Base-by-base conservation (phyloP, 2,888 invertebrate genomes). In the Cataglyphis albicans region DNA sequence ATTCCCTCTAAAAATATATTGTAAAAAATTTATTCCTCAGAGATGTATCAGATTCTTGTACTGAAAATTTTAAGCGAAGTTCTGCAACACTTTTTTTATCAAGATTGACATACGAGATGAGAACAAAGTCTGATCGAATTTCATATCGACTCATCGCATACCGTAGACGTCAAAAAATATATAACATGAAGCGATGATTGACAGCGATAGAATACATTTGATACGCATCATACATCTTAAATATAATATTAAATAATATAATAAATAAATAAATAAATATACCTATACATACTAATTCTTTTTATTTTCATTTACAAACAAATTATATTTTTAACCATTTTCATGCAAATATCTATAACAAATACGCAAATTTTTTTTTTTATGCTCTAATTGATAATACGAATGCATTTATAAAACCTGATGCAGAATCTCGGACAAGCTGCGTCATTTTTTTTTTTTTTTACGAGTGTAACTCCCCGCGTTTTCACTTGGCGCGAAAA, bases 391-490 rank as follows among this genome's bases (percentile, higher is more conserved):
- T 65, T 52, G 25, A 76, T 55, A 55, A 55, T 25, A 29, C 1
- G 10, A 15, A 55, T 35, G 48, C 18, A 1, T 64, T 52, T 38
- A 38, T 25, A n/a, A 12, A 29, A 29, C 29, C 82, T 84, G 48
- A 84, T 84, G 82, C 74, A 61, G 84, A 84, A 84, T 85, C 70
- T 80, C 65, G 86, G 86, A 83, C 83, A 84, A 87, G 88, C 73
- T 61, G 55, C 63, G 48, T 32, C 59, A 70, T 84, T 86, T 87
- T 84, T 88, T 25, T 25, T 84, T 87, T 86, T 84, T 88, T 83
- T 61, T 55, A 52, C 44, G 41, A 61, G 52, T 75, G 72, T 70
- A 74, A 83, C 75, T 83, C 83, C 61, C 81, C 78, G 64, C 70
- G 72, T 83, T 84, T 76, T 74, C 81, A 75, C 85, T 85, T 84